A percentile compares a stretch with the other conserved stretches of the same genome.
Evolutionary conservation across 2,888 invertebrate genomes (phyloP).

Genomic region (Tupiocoris notatus): DNA sequence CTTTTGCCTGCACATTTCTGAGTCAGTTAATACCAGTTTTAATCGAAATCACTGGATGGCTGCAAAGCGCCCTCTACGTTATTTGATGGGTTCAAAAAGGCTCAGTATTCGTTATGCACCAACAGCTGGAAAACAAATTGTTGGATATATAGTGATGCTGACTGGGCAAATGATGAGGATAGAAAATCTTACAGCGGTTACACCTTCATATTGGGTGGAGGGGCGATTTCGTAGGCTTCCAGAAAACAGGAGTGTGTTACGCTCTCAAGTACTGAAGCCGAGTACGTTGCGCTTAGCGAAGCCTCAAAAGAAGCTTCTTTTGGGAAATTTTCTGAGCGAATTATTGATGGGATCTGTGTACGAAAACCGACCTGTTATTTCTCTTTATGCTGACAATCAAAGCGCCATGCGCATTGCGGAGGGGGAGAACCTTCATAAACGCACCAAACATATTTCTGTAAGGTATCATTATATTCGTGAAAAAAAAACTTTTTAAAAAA

Average conservation of each 20-base stretch:
- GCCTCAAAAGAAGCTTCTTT: constrained; percentile 3
- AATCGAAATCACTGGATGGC: background rate
- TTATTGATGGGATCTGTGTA: no score
- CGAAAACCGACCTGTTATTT: no score
- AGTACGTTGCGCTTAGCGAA: constrained; percentile 1
- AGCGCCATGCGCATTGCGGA: no score
- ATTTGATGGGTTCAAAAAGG: background rate
- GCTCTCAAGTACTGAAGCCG: no score
- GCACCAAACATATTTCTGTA: no score
- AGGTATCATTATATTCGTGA: no score
- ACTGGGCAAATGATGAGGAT: background rate
- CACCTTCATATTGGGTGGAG: background rate
- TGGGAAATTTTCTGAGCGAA: background rate
- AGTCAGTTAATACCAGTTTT: background rate
- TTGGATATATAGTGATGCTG: background rate
- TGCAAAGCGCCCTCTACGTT: background rate
- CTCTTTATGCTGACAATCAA: no score
- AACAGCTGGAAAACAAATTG: background rate
- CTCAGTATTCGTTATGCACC: background rate
- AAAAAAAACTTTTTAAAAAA: no score
- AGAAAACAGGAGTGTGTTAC: background rate
- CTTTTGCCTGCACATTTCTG: background rate
- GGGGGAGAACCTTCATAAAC: no score
- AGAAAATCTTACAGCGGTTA: background rate
- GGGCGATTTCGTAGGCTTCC: background rate